A percentile compares a stretch with the other conserved stretches of the same genome.
These are phyloP conservation scores for Myzus persicae DNA, from an alignment of 1,140 invertebrate species.

Conservation along the genomic window DNA sequence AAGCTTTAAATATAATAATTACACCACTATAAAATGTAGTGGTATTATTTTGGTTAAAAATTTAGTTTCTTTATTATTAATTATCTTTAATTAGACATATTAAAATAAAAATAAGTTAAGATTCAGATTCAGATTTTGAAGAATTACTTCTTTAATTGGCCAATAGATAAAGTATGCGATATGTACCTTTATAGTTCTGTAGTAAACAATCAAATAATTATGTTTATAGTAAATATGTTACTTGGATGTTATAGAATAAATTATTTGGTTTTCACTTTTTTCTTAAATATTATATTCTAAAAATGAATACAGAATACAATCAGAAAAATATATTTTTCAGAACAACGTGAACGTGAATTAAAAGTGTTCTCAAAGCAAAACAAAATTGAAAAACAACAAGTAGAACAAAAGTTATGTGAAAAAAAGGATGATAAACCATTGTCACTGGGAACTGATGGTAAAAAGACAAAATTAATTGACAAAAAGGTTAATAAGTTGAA, in stretches of 20 bases:
- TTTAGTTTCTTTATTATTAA: too few relatives aligned
- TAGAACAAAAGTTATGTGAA: slow-evolving; percentile 58
- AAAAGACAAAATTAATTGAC: neutral
- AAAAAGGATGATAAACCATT: slow-evolving; percentile 56
- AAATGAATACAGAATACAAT: neutral
- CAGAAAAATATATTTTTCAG: slow-evolving; percentile 50
- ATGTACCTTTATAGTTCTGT: neutral
- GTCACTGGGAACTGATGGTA: neutral
- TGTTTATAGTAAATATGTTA: neutral
- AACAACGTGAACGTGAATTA: slow-evolving; percentile 71
- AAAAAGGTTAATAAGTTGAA: slow-evolving; percentile 34
- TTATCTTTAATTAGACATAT: too few relatives aligned
- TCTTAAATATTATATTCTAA: neutral
- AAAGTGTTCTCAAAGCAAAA: slow-evolving; percentile 65
- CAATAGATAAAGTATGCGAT: neutral
- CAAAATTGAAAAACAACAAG: slow-evolving; percentile 57
- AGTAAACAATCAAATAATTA: neutral
- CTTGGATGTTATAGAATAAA: neutral
- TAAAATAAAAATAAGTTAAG: too few relatives aligned
- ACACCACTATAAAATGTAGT: too few relatives aligned
- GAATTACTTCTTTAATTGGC: neutral
- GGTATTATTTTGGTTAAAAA: too few relatives aligned
- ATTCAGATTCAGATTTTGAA: neutral
- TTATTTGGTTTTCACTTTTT: neutral
- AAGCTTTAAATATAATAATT: too few relatives aligned